These are phyloP conservation scores for Callyntrura sp. DNA, from an alignment of 2,888 invertebrate genomes.

Conservation along the genomic window DNA sequence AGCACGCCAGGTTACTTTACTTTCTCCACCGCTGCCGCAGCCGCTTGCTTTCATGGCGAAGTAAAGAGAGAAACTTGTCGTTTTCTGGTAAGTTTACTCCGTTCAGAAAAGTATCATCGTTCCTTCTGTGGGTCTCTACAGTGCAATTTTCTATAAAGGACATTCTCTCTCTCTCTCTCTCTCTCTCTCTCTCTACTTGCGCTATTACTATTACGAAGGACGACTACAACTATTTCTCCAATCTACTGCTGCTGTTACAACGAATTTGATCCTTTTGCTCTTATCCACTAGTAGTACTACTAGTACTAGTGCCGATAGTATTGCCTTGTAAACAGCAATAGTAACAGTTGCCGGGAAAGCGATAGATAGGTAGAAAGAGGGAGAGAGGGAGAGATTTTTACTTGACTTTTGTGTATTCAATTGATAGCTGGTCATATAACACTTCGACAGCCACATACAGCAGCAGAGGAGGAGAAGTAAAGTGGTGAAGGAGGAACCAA, in stretches of 20 bases:
- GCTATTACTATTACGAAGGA: neutral
- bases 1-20: slow-evolving; percentile 14
- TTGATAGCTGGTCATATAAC: slow-evolving; percentile 10
- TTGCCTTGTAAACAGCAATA: neutral
- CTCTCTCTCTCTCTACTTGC: neutral
- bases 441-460: neutral
- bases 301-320: neutral
- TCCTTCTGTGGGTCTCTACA: neutral
- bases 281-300: neutral
- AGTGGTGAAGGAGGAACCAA: neutral
- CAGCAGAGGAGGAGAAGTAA: neutral
- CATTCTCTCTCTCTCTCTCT: neutral
- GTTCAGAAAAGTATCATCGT: neutral
- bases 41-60: too few relatives aligned
- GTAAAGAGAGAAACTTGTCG: slow-evolving; percentile 5
- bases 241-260: neutral
- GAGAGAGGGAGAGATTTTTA: slow-evolving; percentile 7
- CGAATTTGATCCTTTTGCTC: neutral
- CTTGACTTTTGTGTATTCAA: slow-evolving; percentile 44
- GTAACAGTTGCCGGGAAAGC: neutral
- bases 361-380: neutral
- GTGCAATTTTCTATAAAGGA: slow-evolving; percentile 26
- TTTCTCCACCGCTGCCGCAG: neutral
- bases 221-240: neutral
- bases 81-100: neutral